Percentiles rank a stretch among this genome's conserved stretches.
Conservation (phyloP, 1,140 invertebrate genomes). For the Nomia melanderi region DNA sequence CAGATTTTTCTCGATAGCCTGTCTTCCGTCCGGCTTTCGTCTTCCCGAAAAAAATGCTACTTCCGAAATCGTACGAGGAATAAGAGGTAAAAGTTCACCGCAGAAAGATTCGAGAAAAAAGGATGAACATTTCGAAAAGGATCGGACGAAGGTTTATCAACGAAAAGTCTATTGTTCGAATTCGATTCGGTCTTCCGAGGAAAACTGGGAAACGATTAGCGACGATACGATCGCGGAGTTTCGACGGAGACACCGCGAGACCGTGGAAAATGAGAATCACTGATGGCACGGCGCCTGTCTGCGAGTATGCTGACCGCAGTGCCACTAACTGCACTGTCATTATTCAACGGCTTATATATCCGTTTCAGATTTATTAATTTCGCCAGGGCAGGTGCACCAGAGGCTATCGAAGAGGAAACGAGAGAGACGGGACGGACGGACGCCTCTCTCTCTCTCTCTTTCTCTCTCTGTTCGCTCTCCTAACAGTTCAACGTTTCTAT, state of each 20-base stretch:
- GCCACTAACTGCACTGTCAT: slow-evolving; percentile 63
- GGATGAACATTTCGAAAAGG: no score
- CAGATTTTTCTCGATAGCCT: no score
- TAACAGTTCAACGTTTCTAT: no score
- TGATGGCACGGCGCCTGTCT: slow-evolving; percentile 75
- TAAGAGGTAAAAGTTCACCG: no score
- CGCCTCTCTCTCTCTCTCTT: no score
- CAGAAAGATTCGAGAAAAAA: no score
- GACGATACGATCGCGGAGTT: not conserved
- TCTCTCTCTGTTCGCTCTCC: no score
- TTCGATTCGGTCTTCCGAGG: not conserved
- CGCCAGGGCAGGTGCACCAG: slow-evolving; percentile 7
- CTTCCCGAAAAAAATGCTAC: no score
- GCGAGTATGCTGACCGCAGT: slow-evolving; percentile 75
- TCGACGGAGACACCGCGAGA: not conserved
- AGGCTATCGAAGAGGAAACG: not conserved
- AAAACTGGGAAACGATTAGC: not conserved
- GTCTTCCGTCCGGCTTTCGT: no score
- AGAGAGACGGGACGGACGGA: not conserved
- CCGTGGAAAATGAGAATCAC: slow-evolving; percentile 71
- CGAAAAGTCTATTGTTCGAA: no score
- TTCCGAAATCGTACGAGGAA: no score
- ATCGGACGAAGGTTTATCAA: no score
- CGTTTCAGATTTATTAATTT: slow-evolving; percentile 76
- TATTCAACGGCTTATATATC: slow-evolving; percentile 71